Conservation (phyloP, 2,113 vertebrate species). For the Heterocephalus glaber region DNA sequence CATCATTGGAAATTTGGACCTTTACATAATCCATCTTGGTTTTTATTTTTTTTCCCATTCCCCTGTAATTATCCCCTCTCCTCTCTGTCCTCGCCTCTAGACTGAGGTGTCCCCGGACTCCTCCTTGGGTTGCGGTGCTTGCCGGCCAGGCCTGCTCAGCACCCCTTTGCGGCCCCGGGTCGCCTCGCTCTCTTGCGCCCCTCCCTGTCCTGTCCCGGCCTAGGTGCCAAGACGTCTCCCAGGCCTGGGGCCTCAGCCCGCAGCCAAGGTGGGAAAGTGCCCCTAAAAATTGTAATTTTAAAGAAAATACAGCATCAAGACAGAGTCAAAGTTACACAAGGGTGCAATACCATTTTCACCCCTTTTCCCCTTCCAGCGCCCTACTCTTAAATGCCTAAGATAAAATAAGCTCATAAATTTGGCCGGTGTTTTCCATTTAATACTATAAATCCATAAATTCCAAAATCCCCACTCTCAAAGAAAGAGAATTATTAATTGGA, state of each 20-base stretch:
- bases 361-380: neutral
- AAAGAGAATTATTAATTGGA: neutral
- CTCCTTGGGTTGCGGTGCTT: no score
- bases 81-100: neutral
- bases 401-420: neutral
- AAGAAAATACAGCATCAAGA: neutral
- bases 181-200: no score
- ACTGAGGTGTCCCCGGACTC: neutral
- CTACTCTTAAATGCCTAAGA: neutral
- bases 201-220: no score
- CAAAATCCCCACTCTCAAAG: neutral
- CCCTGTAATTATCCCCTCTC: no score
- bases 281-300: neutral
- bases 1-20: no score
- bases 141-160: no score
- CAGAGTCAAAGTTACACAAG: neutral
- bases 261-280: no score
- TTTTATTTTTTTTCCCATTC: no score
- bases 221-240: no score
- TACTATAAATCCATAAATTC: neutral
- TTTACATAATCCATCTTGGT: no score
- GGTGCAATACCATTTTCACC: neutral
- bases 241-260: no score
- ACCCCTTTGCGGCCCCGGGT: no score
- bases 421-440: neutral